phyloP scores from a whole-genome alignment of 2,797 vertebrate species.

The Intellagama lesueurii region DNA sequence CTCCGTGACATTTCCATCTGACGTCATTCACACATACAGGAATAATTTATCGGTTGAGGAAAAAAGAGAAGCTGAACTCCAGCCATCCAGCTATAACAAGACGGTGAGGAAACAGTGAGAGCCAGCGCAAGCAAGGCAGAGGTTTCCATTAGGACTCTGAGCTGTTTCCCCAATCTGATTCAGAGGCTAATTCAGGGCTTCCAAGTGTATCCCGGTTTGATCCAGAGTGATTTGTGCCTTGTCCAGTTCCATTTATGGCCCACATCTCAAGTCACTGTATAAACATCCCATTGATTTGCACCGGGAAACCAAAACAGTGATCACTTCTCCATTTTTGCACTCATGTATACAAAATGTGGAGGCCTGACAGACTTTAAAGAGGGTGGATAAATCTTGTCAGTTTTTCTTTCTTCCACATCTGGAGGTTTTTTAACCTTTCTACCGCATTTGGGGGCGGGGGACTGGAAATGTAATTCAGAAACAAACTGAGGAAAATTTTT shows the following conservation, averaged over 20 bases:
- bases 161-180: too few species aligned
- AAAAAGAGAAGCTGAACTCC: constrained; percentile 9
- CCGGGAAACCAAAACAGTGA: too few species aligned
- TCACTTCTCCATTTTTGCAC: too few species aligned
- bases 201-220: too few species aligned
- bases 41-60: constrained; percentile 35
- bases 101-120: constrained; percentile 24
- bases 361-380: too few species aligned
- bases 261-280: too few species aligned
- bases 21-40: constrained; percentile 45
- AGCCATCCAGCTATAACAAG: neutral
- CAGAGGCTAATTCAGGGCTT: too few species aligned
- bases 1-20: constrained; percentile 53
- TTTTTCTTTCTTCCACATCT: neutral
- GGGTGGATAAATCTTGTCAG: neutral
- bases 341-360: too few species aligned
- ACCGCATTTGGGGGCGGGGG: too few species aligned
- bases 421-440: neutral
- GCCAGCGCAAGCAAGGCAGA: neutral
- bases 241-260: too few species aligned
- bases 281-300: too few species aligned
- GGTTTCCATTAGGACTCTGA: neutral
- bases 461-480: neutral
- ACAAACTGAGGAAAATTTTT: neutral
- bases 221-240: too few species aligned